Evolutionary conservation across 2,113 vertebrate species (phyloP), one percentile per base, ranked within the genome.

Genomic region (Cheilinus undulatus): DNA sequence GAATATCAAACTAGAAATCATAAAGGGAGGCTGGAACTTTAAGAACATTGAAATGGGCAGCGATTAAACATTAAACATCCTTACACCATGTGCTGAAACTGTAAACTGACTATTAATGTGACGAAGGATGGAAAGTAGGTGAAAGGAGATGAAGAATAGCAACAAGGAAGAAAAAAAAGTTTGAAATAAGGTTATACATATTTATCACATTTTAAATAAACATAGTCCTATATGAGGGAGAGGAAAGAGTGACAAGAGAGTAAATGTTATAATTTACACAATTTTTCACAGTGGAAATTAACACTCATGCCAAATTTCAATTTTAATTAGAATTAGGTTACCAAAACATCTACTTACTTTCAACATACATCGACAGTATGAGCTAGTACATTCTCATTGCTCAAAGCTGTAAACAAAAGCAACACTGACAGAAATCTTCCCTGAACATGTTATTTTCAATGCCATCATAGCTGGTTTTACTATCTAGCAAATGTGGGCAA

Each of bases 11-110:
- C 10, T 30, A 5, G 7, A 50, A 45, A 48, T 8, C 14, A 50
- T 14, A n/a, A 42, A 62, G 30, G 38, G n/a, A 63, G 46, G 34
- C 59, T 20, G 42, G 67, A 52, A 53, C 22, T 36, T 48, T 60
- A 42, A 59, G 42, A 42, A 48, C 48, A 27, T n/a, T 30, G 30
- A 69, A 67, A 84, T 0, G 27, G 62, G 56, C n/a, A 20, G 50
- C 26, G 8, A 76, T 84, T 28, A 85, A 80, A 83, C 52, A 71
- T 87, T 85, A 26, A 80, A 78, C 48, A 69, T 40, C 40, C 58
- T 27, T 24, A 49, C 46, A 46, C 69, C 68, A 52, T 57, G 36
- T 11, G 50, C 27, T 58, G 26, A 69, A 69, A 42, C 38, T 28
- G 61, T 68, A 53, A 61, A 43, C 57, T 43, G 63, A 48, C 57